A percentile compares a stretch with the other conserved stretches of the same genome.
Evolutionary conservation across 2,113 vertebrate species (phyloP).

Genomic region (Pionites leucogaster): DNA sequence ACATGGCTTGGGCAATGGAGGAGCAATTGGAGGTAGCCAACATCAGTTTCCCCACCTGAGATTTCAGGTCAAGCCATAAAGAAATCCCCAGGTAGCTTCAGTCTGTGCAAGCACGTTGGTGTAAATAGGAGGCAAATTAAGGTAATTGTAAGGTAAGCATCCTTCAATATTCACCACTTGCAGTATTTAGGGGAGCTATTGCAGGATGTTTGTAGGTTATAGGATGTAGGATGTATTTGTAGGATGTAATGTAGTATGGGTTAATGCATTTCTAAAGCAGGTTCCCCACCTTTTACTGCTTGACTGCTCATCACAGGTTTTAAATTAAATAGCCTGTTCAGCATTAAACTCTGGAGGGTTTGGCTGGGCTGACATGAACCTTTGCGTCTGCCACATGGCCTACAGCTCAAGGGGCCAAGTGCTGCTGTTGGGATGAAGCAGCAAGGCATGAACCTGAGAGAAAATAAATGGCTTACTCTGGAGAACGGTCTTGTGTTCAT

Average conservation of each 20-base stretch:
- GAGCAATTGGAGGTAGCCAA: background rate
- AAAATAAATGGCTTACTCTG: background rate
- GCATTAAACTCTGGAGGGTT: background rate
- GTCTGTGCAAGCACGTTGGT: background rate
- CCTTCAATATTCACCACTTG: accelerated
- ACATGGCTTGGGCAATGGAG: background rate
- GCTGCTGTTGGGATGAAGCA: background rate
- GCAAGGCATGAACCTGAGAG: background rate
- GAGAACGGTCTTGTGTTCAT: background rate
- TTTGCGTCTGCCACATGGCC: background rate
- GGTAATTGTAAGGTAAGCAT: background rate
- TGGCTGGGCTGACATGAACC: background rate
- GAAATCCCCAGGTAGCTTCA: background rate
- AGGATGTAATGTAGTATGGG: background rate
- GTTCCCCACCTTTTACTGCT: background rate
- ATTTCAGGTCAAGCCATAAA: background rate
- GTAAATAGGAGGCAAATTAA: background rate
- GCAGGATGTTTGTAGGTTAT: background rate
- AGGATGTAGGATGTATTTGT: background rate
- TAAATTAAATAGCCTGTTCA: background rate
- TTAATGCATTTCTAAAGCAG: background rate
- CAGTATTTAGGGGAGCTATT: background rate
- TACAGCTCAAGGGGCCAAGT: background rate
- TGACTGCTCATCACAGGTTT: background rate
- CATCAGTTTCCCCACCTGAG: background rate